These are phyloP conservation scores for Misgurnus anguillicaudatus DNA, from an alignment of 2,113 vertebrate genomes.

Conservation along the genomic window DNA sequence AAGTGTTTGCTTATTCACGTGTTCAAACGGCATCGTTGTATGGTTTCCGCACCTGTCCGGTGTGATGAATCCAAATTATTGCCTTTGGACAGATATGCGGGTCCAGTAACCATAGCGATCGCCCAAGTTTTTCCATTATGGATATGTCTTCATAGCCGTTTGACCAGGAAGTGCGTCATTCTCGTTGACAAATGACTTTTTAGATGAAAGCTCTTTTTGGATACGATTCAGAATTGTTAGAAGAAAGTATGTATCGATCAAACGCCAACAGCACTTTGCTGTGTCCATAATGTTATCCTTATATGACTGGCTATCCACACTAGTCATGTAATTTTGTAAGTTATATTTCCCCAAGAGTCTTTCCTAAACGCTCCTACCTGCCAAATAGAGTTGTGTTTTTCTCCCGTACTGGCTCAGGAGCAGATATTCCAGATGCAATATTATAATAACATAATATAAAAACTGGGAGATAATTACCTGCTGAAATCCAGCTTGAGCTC, in stretches of 20 bases:
- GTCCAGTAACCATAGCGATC: constrained; percentile 61
- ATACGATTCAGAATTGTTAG: constrained; percentile 53
- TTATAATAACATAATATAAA: constrained; percentile 1
- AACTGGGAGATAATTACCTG: constrained; percentile 1
- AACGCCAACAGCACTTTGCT: constrained; percentile 59
- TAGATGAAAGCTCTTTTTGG: constrained; percentile 51
- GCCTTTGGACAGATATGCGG: constrained; percentile 60
- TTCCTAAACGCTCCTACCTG: constrained; percentile 20
- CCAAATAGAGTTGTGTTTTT: not conserved
- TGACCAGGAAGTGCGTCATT: constrained; percentile 64
- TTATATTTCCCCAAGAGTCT: not conserved
- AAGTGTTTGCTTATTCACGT: constrained; percentile 56
- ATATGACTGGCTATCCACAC: constrained; percentile 51
- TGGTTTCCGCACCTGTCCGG: constrained; percentile 59
- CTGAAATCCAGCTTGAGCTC: not conserved
- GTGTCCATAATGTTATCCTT: constrained; percentile 55
- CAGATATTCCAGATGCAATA: constrained; percentile 4
- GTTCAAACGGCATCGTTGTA: constrained; percentile 71
- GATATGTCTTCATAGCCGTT: constrained; percentile 48
- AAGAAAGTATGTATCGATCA: constrained; percentile 72
- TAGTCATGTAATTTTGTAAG: constrained; percentile 4
- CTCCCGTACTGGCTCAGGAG: constrained; percentile 3
- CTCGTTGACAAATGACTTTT: constrained; percentile 64
- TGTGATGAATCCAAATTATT: constrained; percentile 71
- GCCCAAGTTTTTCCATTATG: constrained; percentile 52